Base-by-base conservation (phyloP, 2,888 invertebrate species). In the Conchocele bisecta region DNA sequence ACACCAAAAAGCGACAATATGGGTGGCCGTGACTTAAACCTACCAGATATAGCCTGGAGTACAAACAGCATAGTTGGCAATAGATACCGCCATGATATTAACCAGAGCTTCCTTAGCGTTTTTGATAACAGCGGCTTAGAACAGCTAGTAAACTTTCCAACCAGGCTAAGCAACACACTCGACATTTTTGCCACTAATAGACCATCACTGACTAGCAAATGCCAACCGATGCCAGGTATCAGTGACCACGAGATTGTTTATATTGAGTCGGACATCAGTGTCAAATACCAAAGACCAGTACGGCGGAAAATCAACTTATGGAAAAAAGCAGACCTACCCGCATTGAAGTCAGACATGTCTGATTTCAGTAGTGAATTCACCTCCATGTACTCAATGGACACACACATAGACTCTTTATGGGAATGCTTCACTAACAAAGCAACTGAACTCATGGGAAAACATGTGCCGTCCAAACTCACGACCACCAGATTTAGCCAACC, bases 111-210 rank as follows among this genome's bases (percentile, higher is more conserved):
- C n/a, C n/a, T n/a, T n/a, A n/a, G n/a, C n/a, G n/a, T n/a, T n/a
- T n/a, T n/a, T n/a, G n/a, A n/a, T n/a, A n/a, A n/a, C n/a, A n/a
- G n/a, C n/a, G n/a, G n/a, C n/a, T n/a, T n/a, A n/a, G n/a, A n/a
- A n/a, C n/a, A n/a, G n/a, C n/a, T n/a, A n/a, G n/a, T n/a, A n/a
- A n/a, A n/a, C n/a, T 61, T 61, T 37, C 53, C 54, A 35, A 54
- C 64, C 5, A 29, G 54, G 17, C 20, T 13, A 11, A 54, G 37
- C 41, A 64, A 64, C 44, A 42, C 44, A 5, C 42, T 64, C 20
- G 64, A 64, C 28, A 46, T 64, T 29, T 44, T 64, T 15, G 44
- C 54, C 13, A 64, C 64, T 13, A 63, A 63, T 35, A 53, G 53
- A 28, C 63, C 42, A 33, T 63, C 63, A 53, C 33, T 63, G 5